Evolutionary conservation across 2,888 invertebrate species (phyloP).

Genomic region (Thereva unica): DNA sequence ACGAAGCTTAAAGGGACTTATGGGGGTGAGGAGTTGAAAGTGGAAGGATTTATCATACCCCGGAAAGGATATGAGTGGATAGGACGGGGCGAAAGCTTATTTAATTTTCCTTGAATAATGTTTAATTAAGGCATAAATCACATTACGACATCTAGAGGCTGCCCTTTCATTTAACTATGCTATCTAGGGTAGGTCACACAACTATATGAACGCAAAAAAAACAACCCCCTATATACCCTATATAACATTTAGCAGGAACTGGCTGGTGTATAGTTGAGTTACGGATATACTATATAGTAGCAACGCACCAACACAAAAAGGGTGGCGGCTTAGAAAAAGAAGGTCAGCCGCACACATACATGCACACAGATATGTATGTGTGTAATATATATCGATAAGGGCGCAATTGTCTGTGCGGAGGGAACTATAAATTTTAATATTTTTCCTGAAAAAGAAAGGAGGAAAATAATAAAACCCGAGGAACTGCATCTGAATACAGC

Average conservation of each 20-base stretch:
- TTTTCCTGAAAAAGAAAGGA: conserved; percentile 17
- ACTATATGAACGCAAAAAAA: neutral
- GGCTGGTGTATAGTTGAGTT: no score
- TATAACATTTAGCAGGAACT: no score
- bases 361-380: no score
- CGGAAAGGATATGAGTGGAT: no score
- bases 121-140: conserved; percentile 34
- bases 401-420: conserved; percentile 21
- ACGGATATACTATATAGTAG: no score
- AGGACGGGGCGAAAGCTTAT: conserved; percentile 12
- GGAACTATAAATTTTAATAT: conserved; percentile 35
- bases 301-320: no score
- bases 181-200: neutral
- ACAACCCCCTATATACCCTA: neutral
- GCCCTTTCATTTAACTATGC: neutral
- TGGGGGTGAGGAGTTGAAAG: no score
- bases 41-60: no score
- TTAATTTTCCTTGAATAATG: conserved; percentile 30
- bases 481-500: conserved; percentile 24
- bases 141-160: neutral
- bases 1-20: no score
- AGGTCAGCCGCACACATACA: no score
- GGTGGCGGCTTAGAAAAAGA: no score
- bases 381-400: neutral
- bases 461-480: conserved; percentile 29